A percentile compares a stretch with the other conserved stretches of the same genome.
These are phyloP conservation scores for Theonella swinhoei DNA, from an alignment of 37 sponge, comb jelly and placozoan species.

Conservation along the genomic window DNA sequence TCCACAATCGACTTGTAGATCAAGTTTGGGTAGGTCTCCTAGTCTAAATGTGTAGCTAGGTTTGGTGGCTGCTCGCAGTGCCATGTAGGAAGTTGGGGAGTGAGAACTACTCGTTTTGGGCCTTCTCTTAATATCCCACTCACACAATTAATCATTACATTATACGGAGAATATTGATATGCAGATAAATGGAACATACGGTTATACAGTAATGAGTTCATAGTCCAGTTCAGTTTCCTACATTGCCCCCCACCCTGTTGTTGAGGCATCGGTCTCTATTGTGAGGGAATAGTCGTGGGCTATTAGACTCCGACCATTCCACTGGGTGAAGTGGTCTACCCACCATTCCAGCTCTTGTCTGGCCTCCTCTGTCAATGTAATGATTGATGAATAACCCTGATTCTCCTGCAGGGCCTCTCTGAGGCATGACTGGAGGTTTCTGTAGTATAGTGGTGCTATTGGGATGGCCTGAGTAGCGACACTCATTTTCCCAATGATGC, in stretches of 20 bases:
- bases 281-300: neutral
- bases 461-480: conserved; percentile 26
- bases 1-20: no score
- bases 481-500: conserved; percentile 40
- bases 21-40: no score
- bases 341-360: conserved; percentile 41
- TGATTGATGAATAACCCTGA: conserved; percentile 1
- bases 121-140: no score
- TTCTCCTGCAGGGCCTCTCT: conserved; percentile 4
- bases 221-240: no score
- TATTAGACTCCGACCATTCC: conserved; percentile 41
- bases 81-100: no score
- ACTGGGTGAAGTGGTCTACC: conserved; percentile 26
- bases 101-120: no score
- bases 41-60: no score
- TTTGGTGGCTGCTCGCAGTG: no score
- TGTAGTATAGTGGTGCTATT: conserved; percentile 35
- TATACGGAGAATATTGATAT: no score
- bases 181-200: no score
- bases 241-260: conserved; percentile 45
- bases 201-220: no score
- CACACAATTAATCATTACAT: no score
- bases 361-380: neutral
- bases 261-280: conserved; percentile 55
- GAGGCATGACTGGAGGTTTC: conserved; percentile 27